Evolutionary conservation across 2,797 vertebrate genomes (phyloP).

Genomic region (Hozukius guyotensis): DNA sequence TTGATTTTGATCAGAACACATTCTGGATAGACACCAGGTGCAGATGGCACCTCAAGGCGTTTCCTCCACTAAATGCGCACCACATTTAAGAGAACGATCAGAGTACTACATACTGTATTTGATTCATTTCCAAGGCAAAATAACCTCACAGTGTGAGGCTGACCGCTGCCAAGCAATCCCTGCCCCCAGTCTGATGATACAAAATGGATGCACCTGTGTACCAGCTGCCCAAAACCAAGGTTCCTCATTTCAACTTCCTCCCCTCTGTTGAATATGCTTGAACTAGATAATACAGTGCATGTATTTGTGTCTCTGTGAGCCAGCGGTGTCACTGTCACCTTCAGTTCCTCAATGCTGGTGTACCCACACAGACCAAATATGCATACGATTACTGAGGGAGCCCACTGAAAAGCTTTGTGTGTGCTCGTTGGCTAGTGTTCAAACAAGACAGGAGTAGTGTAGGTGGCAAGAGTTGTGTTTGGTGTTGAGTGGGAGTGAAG

Average conservation of each 20-base stretch:
- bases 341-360: neutral
- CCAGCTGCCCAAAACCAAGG: constrained; percentile 32
- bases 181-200: constrained; percentile 21
- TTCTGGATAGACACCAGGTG: neutral
- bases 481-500: constrained; percentile 44
- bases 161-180: constrained; percentile 23
- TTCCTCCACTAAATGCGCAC: constrained; percentile 9
- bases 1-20: neutral
- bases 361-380: constrained; percentile 2
- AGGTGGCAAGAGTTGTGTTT: constrained; percentile 40
- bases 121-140: constrained; percentile 37
- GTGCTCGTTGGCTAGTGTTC: constrained; percentile 20
- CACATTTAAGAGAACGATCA: constrained; percentile 24
- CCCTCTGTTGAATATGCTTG: neutral
- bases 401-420: constrained; percentile 20
- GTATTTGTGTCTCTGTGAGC: neutral
- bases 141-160: constrained; percentile 3
- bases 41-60: neutral
- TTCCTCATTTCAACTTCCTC: constrained; percentile 5
- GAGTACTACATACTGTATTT: neutral
- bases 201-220: constrained; percentile 46
- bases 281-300: neutral
- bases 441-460: constrained; percentile 30
- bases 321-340: neutral
- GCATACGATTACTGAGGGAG: neutral